These are phyloP conservation scores for Ptycholaimellus sp. DNA, from an alignment of 2,888 invertebrate species.

Conservation along the genomic window DNA sequence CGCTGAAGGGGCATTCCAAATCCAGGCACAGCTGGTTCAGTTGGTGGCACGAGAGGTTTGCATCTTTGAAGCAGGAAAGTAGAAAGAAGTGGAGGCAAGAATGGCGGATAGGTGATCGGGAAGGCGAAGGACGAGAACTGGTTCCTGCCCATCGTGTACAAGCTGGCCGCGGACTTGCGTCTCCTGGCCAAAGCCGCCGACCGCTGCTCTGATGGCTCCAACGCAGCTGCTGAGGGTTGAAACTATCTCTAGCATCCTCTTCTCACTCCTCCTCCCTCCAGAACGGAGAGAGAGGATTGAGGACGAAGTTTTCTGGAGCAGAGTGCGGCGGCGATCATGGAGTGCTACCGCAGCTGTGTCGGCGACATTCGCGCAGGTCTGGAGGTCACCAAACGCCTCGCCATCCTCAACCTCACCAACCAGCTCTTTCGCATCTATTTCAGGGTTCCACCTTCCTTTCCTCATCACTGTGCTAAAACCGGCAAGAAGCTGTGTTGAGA, in stretches of 20 bases:
- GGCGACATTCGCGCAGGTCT: constrained; percentile 44
- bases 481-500: too few relatives aligned
- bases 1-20: too few relatives aligned
- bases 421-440: constrained; percentile 92
- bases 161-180: constrained; percentile 62
- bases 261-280: background rate
- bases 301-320: constrained; percentile 8
- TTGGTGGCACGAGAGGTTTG: too few relatives aligned
- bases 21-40: too few relatives aligned
- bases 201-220: too few relatives aligned
- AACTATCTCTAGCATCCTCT: background rate
- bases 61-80: too few relatives aligned
- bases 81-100: too few relatives aligned
- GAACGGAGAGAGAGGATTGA: too few relatives aligned
- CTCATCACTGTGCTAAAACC: background rate
- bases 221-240: too few relatives aligned
- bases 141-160: constrained; percentile 77
- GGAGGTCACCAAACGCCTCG: constrained; percentile 72
- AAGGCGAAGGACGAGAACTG: constrained; percentile 74
- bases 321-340: constrained; percentile 16
- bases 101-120: too few relatives aligned
- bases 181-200: constrained; percentile 36
- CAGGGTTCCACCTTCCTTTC: constrained; percentile 59
- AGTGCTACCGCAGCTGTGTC: constrained; percentile 18
- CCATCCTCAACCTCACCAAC: constrained; percentile 83